Evolutionary conservation across 1,140 invertebrate genomes (phyloP).

Genomic region (Varroa destructor): DNA sequence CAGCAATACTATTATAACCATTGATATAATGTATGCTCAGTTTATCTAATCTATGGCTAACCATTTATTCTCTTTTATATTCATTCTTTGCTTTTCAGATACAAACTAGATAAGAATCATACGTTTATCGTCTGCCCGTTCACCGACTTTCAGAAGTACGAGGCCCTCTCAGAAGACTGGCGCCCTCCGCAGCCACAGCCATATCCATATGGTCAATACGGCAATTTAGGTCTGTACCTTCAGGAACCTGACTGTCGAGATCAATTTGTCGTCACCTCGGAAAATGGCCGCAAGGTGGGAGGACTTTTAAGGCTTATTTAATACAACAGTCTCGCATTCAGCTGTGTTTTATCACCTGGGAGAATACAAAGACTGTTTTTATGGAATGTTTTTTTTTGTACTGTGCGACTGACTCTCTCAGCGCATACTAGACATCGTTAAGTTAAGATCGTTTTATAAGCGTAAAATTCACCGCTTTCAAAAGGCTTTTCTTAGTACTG

Average conservation of each 20-base stretch:
- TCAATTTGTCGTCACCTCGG: conserved; percentile 79
- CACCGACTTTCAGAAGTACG: conserved; percentile 89
- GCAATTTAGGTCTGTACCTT: conserved; percentile 78
- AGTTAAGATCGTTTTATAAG: too few species aligned
- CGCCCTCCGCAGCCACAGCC: conserved; percentile 68
- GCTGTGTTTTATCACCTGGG: too few species aligned
- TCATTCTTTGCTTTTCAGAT: conserved; percentile 41
- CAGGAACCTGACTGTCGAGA: conserved; percentile 85
- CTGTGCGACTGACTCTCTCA: too few species aligned
- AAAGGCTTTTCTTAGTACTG: too few species aligned
- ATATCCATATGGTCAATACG: conserved; percentile 68
- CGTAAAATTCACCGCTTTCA: too few species aligned
- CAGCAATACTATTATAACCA: too few species aligned
- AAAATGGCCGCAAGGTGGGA: conserved; percentile 66
- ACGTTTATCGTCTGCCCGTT: conserved; percentile 90
- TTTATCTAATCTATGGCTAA: too few species aligned
- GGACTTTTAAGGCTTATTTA: conserved; percentile 57
- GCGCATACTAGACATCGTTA: too few species aligned
- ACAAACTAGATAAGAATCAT: conserved; percentile 89
- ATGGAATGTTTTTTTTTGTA: too few species aligned
- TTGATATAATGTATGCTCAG: too few species aligned
- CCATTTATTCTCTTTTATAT: too few species aligned
- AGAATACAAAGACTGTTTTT: too few species aligned
- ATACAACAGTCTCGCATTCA: conserved; percentile 29
- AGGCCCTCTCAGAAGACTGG: conserved; percentile 82